These are phyloP conservation scores for Siphonodentalium dalli DNA, from an alignment of 2,888 invertebrate genomes.

Conservation along the genomic window DNA sequence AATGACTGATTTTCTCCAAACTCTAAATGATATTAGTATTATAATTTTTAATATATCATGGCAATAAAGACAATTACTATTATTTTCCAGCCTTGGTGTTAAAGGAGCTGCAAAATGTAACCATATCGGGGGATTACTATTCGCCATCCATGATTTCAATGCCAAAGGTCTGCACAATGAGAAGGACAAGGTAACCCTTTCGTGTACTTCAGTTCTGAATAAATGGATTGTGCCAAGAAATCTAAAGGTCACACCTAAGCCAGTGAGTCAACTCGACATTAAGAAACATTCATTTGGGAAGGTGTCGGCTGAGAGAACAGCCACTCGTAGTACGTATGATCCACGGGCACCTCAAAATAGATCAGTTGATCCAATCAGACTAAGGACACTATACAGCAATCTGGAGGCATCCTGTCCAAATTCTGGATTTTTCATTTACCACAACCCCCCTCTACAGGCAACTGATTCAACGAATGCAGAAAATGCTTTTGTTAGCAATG, in stretches of 20 bases:
- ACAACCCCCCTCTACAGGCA: constrained; percentile 5
- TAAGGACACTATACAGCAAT: not conserved
- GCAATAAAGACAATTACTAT: too few species aligned
- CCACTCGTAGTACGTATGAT: constrained; percentile 9
- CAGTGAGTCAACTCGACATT: constrained; percentile 11
- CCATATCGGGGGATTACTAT: constrained; percentile 16
- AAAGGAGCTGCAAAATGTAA: constrained; percentile 18
- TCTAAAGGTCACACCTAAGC: constrained; percentile 5
- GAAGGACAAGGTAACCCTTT: constrained; percentile 1
- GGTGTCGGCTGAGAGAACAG: not conserved
- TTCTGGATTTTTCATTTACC: constrained; percentile 19
- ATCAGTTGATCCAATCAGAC: constrained; percentile 1
- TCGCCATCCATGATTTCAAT: constrained; percentile 11
- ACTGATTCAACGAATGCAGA: not conserved
- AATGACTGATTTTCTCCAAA: too few species aligned
- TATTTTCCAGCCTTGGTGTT: constrained; percentile 16
- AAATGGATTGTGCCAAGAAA: constrained; percentile 17
- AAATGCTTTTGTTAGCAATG: too few species aligned
- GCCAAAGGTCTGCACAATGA: constrained; percentile 1
- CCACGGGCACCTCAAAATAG: constrained; percentile 19
- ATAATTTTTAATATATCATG: too few species aligned
- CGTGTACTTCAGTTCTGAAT: constrained; percentile 14
- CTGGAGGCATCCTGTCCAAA: constrained; percentile 11
- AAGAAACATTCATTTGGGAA: constrained; percentile 15
- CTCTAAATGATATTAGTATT: too few species aligned